Conservation (phyloP, 2,113 vertebrate species). For the Pachypanchax playfairii region DNA sequence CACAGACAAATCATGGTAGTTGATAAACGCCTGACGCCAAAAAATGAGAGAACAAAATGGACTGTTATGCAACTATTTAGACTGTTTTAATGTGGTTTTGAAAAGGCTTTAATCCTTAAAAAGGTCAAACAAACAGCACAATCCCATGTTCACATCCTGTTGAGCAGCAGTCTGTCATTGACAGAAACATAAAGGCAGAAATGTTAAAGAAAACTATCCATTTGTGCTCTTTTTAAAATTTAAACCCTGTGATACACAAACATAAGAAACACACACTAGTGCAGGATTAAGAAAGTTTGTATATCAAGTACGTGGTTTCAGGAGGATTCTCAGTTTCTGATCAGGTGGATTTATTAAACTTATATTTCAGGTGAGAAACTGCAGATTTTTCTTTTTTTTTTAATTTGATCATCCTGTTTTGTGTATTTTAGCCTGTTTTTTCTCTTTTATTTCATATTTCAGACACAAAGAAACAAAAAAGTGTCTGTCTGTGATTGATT, state of each 20-base stretch:
- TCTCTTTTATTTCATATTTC: too few species aligned
- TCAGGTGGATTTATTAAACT: slow-evolving; percentile 12
- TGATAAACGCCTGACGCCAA: slow-evolving; percentile 54
- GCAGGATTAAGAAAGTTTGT: too few species aligned
- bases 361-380: too few species aligned
- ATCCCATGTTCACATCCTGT: slow-evolving; percentile 58
- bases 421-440: too few species aligned
- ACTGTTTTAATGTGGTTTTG: slow-evolving; percentile 71
- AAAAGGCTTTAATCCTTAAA: slow-evolving; percentile 66
- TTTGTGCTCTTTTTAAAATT: slow-evolving; percentile 12
- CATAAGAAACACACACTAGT: neutral
- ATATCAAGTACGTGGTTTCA: neutral
- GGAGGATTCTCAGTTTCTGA: neutral
- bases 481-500: neutral
- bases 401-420: too few species aligned
- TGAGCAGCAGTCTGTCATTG: slow-evolving; percentile 66
- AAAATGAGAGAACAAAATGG: slow-evolving; percentile 58
- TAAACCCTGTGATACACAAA: slow-evolving; percentile 27
- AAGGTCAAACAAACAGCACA: slow-evolving; percentile 69
- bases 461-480: neutral
- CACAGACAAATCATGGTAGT: slow-evolving; percentile 48
- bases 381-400: too few species aligned
- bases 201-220: slow-evolving; percentile 22
- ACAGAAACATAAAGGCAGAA: slow-evolving; percentile 55
- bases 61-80: slow-evolving; percentile 52